Conservation (phyloP, 2,113 vertebrate genomes). For the Epinephelus lanceolatus region DNA sequence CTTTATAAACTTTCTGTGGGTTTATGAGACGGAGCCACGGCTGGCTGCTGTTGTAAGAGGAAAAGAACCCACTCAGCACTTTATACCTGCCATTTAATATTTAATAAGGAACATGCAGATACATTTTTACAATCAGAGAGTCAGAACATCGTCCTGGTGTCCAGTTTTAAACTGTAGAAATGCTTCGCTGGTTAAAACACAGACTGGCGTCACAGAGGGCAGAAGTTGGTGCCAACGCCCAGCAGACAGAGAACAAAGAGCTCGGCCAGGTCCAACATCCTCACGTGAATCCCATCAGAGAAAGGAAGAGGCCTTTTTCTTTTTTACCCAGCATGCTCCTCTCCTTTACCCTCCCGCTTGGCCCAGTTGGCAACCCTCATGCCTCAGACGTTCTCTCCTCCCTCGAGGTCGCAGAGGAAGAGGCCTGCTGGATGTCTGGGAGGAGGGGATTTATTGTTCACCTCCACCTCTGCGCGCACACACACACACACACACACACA, state of each 20-base stretch:
- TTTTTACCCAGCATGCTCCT: conserved; percentile 52
- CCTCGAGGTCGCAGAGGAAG: conserved; percentile 67
- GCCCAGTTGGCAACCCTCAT: conserved; percentile 74
- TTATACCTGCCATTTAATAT: neutral
- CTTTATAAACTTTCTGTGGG: too few relatives aligned
- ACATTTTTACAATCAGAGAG: neutral
- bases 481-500: conserved; percentile 37
- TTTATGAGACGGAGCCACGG: too few relatives aligned
- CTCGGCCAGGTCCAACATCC: conserved; percentile 21
- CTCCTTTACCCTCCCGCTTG: conserved; percentile 27
- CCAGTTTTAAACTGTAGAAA: neutral
- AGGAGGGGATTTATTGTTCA: conserved; percentile 50
- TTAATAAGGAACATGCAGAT: neutral
- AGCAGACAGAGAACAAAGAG: conserved; percentile 65
- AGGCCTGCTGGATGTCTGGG: conserved; percentile 38
- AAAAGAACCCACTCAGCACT: too few relatives aligned
- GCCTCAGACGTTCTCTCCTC: conserved; percentile 59
- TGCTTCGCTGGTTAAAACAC: conserved; percentile 23
- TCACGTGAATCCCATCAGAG: conserved; percentile 71
- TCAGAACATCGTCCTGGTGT: neutral
- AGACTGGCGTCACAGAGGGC: conserved; percentile 13
- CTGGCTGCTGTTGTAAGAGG: too few relatives aligned
- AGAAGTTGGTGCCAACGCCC: conserved; percentile 39
- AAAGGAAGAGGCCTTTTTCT: conserved; percentile 62
- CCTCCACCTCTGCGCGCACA: conserved; percentile 41